Conservation (phyloP, 2,797 vertebrate species). For the Babyrousa celebensis region DNA sequence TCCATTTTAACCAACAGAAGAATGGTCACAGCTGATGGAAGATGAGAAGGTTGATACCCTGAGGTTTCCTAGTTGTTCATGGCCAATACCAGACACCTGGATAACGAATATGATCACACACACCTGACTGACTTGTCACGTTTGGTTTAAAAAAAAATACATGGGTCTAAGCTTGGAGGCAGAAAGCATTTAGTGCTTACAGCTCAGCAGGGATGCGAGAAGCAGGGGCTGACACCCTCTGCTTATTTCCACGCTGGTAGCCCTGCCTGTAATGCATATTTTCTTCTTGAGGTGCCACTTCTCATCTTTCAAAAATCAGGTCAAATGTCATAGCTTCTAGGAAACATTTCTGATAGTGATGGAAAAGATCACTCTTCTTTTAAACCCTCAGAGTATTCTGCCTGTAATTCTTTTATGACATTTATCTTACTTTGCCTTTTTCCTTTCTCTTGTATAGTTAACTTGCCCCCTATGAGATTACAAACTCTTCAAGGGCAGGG, state of each 20-base stretch:
- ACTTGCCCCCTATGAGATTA: not conserved
- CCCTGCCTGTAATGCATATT: not conserved
- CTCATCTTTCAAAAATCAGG: not conserved
- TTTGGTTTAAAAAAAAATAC: not conserved
- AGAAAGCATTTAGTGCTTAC: not conserved
- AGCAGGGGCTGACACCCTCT: not conserved
- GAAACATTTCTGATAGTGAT: not conserved
- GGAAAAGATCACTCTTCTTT: not conserved
- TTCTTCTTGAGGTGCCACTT: not conserved
- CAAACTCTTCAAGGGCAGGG: not conserved
- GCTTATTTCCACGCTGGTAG: not conserved
- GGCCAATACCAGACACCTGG: not conserved
- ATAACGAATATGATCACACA: slow-evolving; percentile 14
- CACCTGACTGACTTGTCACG: not conserved
- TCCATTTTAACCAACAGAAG: not conserved
- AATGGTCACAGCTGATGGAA: not conserved
- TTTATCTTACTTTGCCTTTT: not conserved
- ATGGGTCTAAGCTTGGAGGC: not conserved
- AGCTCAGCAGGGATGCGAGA: not conserved
- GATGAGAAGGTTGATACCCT: not conserved
- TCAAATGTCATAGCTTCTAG: slow-evolving; percentile 20
- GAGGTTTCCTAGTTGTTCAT: not conserved
- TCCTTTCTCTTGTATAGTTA: not conserved
- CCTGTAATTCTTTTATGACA: not conserved
- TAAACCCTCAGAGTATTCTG: not conserved